phyloP scores from a whole-genome alignment of 2,888 invertebrate species.

The Glaucopsyche alexis region DNA sequence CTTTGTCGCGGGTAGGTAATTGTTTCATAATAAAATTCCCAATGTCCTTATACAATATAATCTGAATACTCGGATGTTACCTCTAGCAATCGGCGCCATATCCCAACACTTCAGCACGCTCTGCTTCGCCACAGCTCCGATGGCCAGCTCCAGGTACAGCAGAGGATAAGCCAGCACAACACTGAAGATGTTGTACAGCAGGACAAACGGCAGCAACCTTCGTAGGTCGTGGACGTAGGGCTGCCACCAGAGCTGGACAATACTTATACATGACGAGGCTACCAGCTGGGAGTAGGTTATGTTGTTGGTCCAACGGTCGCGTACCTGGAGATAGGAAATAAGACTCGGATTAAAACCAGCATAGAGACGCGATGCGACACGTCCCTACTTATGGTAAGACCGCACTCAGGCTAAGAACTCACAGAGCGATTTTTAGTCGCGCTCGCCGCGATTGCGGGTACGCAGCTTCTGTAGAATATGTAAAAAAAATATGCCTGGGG shows the following conservation, averaged over 20 bases:
- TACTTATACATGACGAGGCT: conserved; percentile 63
- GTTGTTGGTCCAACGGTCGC: conserved; percentile 70
- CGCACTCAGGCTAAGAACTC: no score
- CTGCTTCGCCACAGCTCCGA: conserved; percentile 67
- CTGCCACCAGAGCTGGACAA: conserved; percentile 70
- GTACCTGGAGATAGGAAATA: conserved; percentile 45
- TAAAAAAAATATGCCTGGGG: no score
- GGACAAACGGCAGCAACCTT: conserved; percentile 62
- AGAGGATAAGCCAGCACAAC: conserved; percentile 64
- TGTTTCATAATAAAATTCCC: neutral
- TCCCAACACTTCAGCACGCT: conserved; percentile 70
- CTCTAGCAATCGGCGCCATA: conserved; percentile 65
- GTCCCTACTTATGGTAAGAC: no score
- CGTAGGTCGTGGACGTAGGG: conserved; percentile 62
- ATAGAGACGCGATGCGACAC: no score
- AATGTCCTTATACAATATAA: no score
- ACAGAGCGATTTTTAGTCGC: no score
- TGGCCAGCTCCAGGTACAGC: conserved; percentile 65
- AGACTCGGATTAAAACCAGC: neutral
- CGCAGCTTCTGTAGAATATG: no score
- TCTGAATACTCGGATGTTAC: conserved; percentile 42
- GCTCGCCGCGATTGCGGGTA: no score
- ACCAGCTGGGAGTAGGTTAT: conserved; percentile 69
- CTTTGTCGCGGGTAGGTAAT: no score
- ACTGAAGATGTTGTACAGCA: conserved; percentile 67